These are phyloP conservation scores for Protomyctophum bolini DNA, from an alignment of 2,113 vertebrate species.

Conservation along the genomic window DNA sequence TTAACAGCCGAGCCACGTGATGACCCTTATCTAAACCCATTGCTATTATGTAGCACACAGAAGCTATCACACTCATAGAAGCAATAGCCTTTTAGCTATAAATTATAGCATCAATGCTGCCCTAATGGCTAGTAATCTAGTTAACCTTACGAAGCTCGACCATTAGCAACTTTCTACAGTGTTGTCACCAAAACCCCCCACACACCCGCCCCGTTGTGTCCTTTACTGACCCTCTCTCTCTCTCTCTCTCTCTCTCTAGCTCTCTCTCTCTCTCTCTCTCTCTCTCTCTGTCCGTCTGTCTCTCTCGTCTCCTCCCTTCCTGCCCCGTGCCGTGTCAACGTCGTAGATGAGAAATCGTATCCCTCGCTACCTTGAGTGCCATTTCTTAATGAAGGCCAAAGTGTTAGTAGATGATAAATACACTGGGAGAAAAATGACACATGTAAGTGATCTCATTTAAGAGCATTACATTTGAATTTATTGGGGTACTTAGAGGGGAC, in stretches of 20 bases:
- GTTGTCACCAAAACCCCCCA: conserved; percentile 38
- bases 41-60: no score
- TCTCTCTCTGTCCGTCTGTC: neutral
- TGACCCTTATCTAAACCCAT: no score
- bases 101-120: neutral
- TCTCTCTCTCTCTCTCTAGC: neutral
- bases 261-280: conserved; percentile 14
- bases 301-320: neutral
- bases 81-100: no score
- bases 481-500: conserved; percentile 80
- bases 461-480: conserved; percentile 83
- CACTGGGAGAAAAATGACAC: conserved; percentile 79
- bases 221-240: conserved; percentile 31
- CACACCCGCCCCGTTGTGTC: conserved; percentile 37
- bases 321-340: conserved; percentile 5
- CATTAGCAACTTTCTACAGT: conserved; percentile 23
- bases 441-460: conserved; percentile 83
- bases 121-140: conserved; percentile 11
- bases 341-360: conserved; percentile 69
- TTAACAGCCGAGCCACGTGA: no score
- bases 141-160: conserved; percentile 34
- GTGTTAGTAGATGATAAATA: conserved; percentile 81
- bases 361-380: conserved; percentile 68
- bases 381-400: conserved; percentile 85
- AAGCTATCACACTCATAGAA: no score